Evolutionary conservation across 2,888 invertebrate genomes (phyloP).

Genomic region (Anagyrus pseudococci): DNA sequence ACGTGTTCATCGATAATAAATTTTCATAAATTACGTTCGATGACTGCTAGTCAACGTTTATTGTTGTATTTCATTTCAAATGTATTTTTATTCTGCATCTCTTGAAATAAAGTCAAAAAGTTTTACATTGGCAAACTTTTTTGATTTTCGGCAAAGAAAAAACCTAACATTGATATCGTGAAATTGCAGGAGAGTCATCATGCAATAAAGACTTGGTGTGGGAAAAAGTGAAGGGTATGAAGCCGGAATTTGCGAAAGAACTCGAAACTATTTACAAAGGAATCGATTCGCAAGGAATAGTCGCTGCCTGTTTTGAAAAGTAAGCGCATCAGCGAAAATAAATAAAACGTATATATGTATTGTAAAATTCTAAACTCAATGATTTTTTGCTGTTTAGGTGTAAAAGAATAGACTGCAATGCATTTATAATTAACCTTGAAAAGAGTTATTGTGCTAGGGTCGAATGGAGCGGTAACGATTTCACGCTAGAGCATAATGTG

Average conservation of each 20-base stretch:
- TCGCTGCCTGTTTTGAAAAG: constrained; percentile 52
- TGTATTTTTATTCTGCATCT: too few relatives aligned
- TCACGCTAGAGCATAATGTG: constrained; percentile 65
- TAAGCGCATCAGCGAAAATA: constrained; percentile 41
- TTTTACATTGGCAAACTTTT: too few relatives aligned
- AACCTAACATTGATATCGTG: too few relatives aligned
- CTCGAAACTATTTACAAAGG: constrained; percentile 45
- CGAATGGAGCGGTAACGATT: constrained; percentile 48
- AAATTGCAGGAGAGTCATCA: constrained; percentile 42
- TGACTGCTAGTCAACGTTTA: too few relatives aligned
- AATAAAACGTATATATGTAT: not conserved
- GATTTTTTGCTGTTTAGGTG: constrained; percentile 44
- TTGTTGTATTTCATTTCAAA: too few relatives aligned
- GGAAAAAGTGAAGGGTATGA: constrained; percentile 55
- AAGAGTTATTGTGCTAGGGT: constrained; percentile 51
- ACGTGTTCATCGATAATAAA: too few relatives aligned
- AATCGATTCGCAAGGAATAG: constrained; percentile 53
- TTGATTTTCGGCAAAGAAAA: too few relatives aligned
- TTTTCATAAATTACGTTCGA: too few relatives aligned
- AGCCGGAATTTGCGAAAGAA: constrained; percentile 47
- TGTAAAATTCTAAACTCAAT: not conserved
- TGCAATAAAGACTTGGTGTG: constrained; percentile 48
- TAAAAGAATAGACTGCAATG: constrained; percentile 49
- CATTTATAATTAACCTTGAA: constrained; percentile 53
- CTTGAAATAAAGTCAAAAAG: too few relatives aligned